Percentiles rank a stretch among this genome's conserved stretches.
phyloP scores from a whole-genome alignment of 2,797 vertebrate genomes.

The Poecilia wingei region DNA sequence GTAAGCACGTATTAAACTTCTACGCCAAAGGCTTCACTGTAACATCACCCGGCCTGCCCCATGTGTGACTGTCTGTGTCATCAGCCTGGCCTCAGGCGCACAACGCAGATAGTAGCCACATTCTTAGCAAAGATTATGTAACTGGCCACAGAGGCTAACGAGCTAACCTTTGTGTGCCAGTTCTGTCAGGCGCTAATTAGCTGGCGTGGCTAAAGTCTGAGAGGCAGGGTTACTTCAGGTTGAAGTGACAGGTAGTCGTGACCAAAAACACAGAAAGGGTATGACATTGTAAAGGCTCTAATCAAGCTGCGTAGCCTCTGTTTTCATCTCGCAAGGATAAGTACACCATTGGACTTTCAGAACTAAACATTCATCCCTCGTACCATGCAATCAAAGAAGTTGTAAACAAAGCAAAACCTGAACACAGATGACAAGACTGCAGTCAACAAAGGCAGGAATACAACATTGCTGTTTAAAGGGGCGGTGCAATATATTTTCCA shows the following conservation, averaged over 20 bases:
- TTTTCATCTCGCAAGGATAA: background rate
- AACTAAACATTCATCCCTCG: background rate
- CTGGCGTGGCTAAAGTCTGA: conserved; percentile 41
- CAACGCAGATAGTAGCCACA: conserved; percentile 48
- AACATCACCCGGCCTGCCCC: conserved; percentile 7
- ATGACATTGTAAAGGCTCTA: background rate
- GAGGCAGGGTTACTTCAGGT: conserved; percentile 58
- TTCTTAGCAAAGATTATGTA: conserved; percentile 58
- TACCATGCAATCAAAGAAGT: conserved; percentile 5
- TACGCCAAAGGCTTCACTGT: conserved; percentile 40
- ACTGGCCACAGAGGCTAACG: conserved; percentile 60
- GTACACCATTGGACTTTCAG: background rate
- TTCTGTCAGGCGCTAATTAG: conserved; percentile 57
- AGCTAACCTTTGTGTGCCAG: conserved; percentile 64
- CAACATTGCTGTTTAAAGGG: background rate
- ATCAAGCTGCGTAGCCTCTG: background rate
- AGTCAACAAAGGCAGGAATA: background rate
- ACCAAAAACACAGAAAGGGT: background rate
- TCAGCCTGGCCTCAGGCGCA: conserved; percentile 19
- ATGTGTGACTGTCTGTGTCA: conserved; percentile 17
- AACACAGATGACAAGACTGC: background rate
- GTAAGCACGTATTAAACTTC: conserved; percentile 31
- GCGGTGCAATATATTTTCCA: no score
- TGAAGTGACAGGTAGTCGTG: conserved; percentile 9
- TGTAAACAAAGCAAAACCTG: background rate